Conservation (phyloP, 2,888 invertebrate species). For the Drosophila nr. perissopoda region DNA sequence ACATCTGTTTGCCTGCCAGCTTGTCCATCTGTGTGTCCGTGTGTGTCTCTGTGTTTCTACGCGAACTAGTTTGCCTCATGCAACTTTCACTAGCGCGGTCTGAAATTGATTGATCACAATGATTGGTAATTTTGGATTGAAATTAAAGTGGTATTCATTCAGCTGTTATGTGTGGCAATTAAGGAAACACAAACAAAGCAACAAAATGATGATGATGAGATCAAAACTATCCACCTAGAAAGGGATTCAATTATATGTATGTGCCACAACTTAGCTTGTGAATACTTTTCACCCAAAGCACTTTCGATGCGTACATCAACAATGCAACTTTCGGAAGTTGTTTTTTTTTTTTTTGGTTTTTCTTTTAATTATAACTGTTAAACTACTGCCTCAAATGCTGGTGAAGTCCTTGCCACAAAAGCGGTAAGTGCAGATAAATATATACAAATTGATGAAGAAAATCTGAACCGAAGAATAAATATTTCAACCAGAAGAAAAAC, state of each 20-base stretch:
- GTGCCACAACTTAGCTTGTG: not conserved
- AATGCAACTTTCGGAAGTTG: not conserved
- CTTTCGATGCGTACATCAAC: not conserved
- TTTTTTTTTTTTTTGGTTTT: not conserved
- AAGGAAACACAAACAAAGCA: not conserved
- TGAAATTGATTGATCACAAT: not conserved
- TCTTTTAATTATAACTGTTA: too few species aligned
- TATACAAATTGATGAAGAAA: not conserved
- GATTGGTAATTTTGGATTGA: not conserved
- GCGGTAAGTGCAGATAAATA: not conserved
- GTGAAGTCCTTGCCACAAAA: not conserved
- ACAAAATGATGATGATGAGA: not conserved
- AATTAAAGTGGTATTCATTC: not conserved
- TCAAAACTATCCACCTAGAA: not conserved
- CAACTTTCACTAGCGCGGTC: not conserved
- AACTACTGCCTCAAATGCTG: too few species aligned
- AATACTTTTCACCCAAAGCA: not conserved
- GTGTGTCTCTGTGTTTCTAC: not conserved
- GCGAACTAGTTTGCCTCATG: not conserved
- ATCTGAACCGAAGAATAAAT: not conserved
- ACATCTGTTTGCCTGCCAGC: not conserved
- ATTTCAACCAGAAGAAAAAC: not conserved
- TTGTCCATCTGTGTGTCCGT: not conserved
- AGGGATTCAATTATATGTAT: not conserved
- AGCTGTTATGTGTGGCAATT: not conserved